Base-by-base conservation (phyloP, 37 sponge, comb jelly and placozoan species). In the Eunapius fragilis region DNA sequence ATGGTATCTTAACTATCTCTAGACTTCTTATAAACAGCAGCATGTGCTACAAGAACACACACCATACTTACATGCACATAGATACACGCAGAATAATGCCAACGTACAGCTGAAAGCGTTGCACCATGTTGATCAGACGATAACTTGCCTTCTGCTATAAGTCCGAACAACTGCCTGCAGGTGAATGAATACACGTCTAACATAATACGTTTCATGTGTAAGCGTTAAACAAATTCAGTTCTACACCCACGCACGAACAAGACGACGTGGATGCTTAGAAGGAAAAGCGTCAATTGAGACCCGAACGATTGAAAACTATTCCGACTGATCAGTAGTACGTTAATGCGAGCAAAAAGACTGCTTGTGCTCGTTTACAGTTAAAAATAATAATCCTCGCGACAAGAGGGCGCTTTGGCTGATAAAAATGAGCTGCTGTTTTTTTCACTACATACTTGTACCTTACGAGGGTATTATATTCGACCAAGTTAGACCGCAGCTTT, bases 401-500 rank as follows among this genome's bases (percentile, higher is more conserved):
- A 58, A 58, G 22, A 19, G 14, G 14, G 22, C 22, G 14, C n/a
- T 58, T 17, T 17, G 14, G 58, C 58, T 17, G 58, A 17, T 2
- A 17, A 58, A 58, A 58, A 58, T 58, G 2, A 58, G 58, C 58
- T 58, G 58, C 22, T 58, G 58, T 58, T 58, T 58, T 58, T 58
- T 58, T 58, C 14, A 11, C 9, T 45, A 67, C 13, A 0, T 36
- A 25, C 47, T 68, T 49, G 48, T 69, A 91, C 91, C 82, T 91
- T 5, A 86, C 86, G 2, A 91, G 77, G 23, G 83, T 31, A 37
- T 83, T 84, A 50, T 86, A 82, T 6, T 77, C 91, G 37, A 25
- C 45, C 68, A 91, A 77, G 71, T 72, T 86, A 22, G 69, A 28
- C 34, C 86, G 91, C n/a, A 91, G 25, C 58, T 71, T 82, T 23